These are phyloP conservation scores for Phaethornis superciliosus DNA, from an alignment of 2,113 vertebrate genomes.

Conservation along the genomic window DNA sequence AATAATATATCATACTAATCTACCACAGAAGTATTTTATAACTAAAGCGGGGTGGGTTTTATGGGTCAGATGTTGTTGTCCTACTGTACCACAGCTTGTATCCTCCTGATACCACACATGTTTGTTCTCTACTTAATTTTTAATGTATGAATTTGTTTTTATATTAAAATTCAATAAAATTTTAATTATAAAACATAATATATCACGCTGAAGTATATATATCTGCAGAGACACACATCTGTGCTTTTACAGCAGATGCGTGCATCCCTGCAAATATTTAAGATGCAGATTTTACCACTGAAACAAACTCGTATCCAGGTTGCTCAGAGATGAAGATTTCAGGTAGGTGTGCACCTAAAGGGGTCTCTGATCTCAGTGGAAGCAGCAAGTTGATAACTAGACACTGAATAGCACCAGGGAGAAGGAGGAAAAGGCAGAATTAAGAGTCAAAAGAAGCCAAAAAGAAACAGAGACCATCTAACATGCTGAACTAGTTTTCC, in stretches of 20 bases:
- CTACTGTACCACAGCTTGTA: constrained; percentile 44
- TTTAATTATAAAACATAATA: constrained; percentile 73
- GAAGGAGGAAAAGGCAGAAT: not conserved
- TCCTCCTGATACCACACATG: constrained; percentile 63
- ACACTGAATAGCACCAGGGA: not conserved
- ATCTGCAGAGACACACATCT: constrained; percentile 66
- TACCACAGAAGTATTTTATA: constrained; percentile 60
- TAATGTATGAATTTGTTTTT: constrained; percentile 75
- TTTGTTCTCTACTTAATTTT: constrained; percentile 74
- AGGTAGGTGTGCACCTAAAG: constrained; percentile 10
- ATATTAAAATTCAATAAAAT: constrained; percentile 76
- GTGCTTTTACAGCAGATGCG: constrained; percentile 67
- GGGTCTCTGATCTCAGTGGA: not conserved
- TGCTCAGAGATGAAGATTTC: not conserved
- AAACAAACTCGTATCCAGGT: not conserved
- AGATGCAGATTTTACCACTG: constrained; percentile 39
- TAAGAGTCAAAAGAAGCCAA: not conserved
- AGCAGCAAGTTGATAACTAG: not conserved
- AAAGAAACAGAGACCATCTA: not conserved
- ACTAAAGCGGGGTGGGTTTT: constrained; percentile 58
- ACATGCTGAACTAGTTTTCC: not conserved
- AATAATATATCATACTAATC: not conserved
- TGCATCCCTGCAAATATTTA: constrained; percentile 38
- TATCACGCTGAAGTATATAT: constrained; percentile 62
- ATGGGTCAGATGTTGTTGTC: constrained; percentile 74